Base-by-base conservation (phyloP, 64 coral and sea anemone species). In the Astreopora myriophthalma region DNA sequence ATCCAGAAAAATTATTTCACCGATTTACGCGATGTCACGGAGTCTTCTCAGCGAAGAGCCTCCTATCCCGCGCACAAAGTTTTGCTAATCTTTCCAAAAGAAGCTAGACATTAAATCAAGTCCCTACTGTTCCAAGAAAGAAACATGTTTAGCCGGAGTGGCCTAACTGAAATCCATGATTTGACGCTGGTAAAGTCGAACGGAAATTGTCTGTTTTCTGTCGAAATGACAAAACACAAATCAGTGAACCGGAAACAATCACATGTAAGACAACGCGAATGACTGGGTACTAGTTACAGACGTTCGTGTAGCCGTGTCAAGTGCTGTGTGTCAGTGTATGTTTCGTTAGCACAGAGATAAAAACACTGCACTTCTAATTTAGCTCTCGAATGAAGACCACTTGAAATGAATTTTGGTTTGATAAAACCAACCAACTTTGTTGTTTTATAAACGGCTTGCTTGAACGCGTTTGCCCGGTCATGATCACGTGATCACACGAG, bases 241-340 rank as follows among this genome's bases (percentile, higher is more conserved):
- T 34, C 16, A 64, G 0, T 39, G 17, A 64, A 83, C 79, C 33
- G 79, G 11, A 83, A 83, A 83, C 55, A 5, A 82, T 80, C n/a
- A n/a, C n/a, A n/a, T n/a, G 42, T 51, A 32, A 7, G 3, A 2
- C 40, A 27, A 64, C 32, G 57, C 33, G 79, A 5, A 83, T 23
- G 55, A 83, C 57, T 65, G 55, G 79, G 34, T 10, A 32, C 29
- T 16, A 61, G 28, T 10, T 6, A 65, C 17, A 35, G 1, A 71
- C 17, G 1, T 33, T 70, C 28, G n/a, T n/a, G n/a, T n/a, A n/a
- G n/a, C n/a, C n/a, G n/a, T n/a, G n/a, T n/a, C n/a, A n/a, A n/a
- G n/a, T n/a, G n/a, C n/a, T n/a, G n/a, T n/a, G n/a, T n/a, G n/a
- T n/a, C n/a, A n/a, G n/a, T n/a, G n/a, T n/a, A n/a, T n/a, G n/a